Evolutionary conservation across 2,888 invertebrate species (phyloP), one percentile per base, ranked within the genome.

Genomic region (Meghimatium bilineatum): DNA sequence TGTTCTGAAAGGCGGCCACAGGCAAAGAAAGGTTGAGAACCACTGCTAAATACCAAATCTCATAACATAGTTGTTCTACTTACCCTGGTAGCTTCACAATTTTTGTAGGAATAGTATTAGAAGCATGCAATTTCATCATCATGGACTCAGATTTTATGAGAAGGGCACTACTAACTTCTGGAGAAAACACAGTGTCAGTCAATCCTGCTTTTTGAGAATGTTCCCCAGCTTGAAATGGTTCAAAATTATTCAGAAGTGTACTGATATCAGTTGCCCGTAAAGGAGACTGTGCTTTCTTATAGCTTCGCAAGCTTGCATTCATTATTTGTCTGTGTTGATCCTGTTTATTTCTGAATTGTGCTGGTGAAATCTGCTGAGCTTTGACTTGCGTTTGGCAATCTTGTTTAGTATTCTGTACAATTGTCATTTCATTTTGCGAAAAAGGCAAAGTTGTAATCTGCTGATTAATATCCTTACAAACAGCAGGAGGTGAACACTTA

Each of bases 401-500:
- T 20, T 60, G 26, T 5, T 82, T 66, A 67, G 8, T 75, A 29
- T 56, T 83, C 34, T 83, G 78, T 14, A 44, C 44, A 23, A 75
- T 26, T 3, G 36, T 34, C 5, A 29, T 10, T 38, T 81, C 83
- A 71, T 34, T 82, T 52, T 78, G 78, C n/a, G 49, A 69, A 44
- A 23, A 80, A 32, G 82, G 79, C 66, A 69, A 34, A 34, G 83
- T 76, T 60, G 29, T 44, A 38, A 32, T 83, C 20, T 81, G 56
- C 63, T 76, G 72, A 38, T 49, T 71, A 32, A 52, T 75, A 32
- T 83, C 71, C 60, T 78, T 60, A 85, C 74, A 81, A 67, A 80
- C 80, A 71, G 83, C 80, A 26, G 83, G 56, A 74, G 85, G 83
- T 26, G 83, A 78, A 34, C 74, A 83, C 34, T 85, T 74, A 34